Base-by-base conservation (phyloP, 2,113 vertebrate genomes). In the Callospermophilus lateralis region DNA sequence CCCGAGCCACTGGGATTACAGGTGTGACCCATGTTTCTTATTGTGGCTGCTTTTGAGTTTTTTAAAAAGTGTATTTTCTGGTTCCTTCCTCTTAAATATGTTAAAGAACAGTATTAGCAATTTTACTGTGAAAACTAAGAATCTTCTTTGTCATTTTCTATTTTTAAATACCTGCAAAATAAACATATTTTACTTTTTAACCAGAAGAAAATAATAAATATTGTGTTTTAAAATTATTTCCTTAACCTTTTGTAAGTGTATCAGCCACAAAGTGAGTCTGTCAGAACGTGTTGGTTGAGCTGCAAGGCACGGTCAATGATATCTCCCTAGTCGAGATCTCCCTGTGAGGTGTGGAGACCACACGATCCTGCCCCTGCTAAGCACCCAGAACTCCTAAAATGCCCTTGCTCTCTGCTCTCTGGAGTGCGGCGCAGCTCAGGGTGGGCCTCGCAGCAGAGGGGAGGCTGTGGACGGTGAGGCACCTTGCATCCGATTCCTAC, bases 361-460 rank as follows among this genome's bases (percentile, higher is more conserved):
- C 20, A 3, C 20, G 1, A 16, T 24, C 1, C 39, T 34, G 3
- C 65, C 30, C 22, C 30, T 4, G 11, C 20, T 16, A 1, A 32
- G 13, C 63, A 68, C 63, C 63, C 32, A 0, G 26, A 7, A 42
- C 20, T 34, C 32, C 80, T 45, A 6, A 26, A 28, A 16, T 0
- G 0, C 28, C 8, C 2, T 34, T 0, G 15, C 61, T n/a, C 8
- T 4, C 72, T 37, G 22, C 20, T 19, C 48, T 51, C 48, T 42
- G 4, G 1, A 45, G 1, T 53, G 42, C 16, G 76, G 8, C 17
- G 32, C 17, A 2, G 22, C n/a, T 20, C 0, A 17, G 4, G 2
- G 53, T 1, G 53, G 84, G 12, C 17, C 32, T 13, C 53, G 0
- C 2, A 22, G 55, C 4, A 9, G 4, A 17, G 13, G 2, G 76